These are phyloP conservation scores for Neuroterus valhalla DNA, from an alignment of 1,140 invertebrate genomes.

Conservation along the genomic window DNA sequence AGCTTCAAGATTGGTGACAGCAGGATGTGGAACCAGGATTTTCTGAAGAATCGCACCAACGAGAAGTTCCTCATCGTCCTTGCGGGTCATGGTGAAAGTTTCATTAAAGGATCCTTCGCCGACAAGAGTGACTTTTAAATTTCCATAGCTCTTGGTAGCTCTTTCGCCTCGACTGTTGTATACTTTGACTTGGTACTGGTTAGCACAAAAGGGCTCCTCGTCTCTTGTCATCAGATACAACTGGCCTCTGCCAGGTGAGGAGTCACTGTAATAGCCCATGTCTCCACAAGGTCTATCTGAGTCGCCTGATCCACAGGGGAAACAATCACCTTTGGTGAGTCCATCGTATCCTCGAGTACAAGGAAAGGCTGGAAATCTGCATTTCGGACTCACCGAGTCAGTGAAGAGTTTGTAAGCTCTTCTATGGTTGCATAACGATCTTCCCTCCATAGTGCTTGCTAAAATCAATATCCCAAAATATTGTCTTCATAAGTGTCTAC, in stretches of 20 bases:
- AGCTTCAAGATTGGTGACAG: conserved; percentile 78
- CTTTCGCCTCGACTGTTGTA: conserved; percentile 82
- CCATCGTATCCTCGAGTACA: conserved; percentile 88
- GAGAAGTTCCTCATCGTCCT: conserved; percentile 86
- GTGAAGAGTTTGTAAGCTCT: conserved; percentile 95
- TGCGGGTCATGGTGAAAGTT: conserved; percentile 90
- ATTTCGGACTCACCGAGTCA: conserved; percentile 92
- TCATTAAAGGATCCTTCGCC: conserved; percentile 89
- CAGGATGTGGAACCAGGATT: conserved; percentile 92
- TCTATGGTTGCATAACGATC: conserved; percentile 93
- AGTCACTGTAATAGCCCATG: conserved; percentile 96
- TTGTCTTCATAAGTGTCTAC: not conserved
- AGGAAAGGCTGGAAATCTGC: conserved; percentile 91
- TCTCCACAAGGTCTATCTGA: conserved; percentile 83
- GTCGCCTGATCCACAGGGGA: conserved; percentile 78
- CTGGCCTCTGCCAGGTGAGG: conserved; percentile 85
- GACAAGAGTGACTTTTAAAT: conserved; percentile 87
- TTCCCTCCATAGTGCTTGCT: conserved; percentile 87
- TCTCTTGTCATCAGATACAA: conserved; percentile 91
- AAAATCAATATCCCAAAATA: conserved; percentile 52
- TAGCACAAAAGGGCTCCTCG: conserved; percentile 94
- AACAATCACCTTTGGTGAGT: conserved; percentile 85
- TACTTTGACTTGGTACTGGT: conserved; percentile 90
- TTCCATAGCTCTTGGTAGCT: conserved; percentile 84
- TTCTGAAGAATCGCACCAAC: conserved; percentile 83